Conservation (phyloP, 2,888 invertebrate genomes). For the Podotricha telesiphe region DNA sequence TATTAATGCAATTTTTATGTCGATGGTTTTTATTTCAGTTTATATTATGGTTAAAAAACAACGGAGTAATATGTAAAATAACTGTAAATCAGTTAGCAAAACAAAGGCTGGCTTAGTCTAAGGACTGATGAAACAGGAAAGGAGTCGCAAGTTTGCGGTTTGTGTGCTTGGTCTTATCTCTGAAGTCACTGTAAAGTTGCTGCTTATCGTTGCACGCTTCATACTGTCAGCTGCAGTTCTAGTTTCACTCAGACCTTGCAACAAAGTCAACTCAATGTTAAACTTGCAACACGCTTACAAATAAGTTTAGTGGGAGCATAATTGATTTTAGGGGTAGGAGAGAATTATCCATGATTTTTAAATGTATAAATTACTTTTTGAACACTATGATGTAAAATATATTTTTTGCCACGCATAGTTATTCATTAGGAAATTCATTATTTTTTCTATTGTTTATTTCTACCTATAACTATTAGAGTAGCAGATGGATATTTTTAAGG, state of each 20-base stretch:
- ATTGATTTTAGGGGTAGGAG: background rate
- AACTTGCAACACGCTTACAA: slow-evolving; percentile 27
- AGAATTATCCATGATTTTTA: background rate
- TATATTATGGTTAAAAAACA: background rate
- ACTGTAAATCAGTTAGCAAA: slow-evolving; percentile 30
- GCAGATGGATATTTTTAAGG: no score
- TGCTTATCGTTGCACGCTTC: slow-evolving; percentile 49
- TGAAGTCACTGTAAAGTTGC: slow-evolving; percentile 54
- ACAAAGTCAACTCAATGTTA: slow-evolving; percentile 44
- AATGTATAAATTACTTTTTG: no score
- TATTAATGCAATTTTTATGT: no score
- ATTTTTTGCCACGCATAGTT: no score
- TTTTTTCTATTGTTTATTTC: no score
- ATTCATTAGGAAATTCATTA: no score
- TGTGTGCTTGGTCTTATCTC: slow-evolving; percentile 55
- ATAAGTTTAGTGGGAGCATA: slow-evolving; percentile 22
- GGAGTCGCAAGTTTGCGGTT: slow-evolving; percentile 54
- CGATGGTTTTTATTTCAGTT: no score
- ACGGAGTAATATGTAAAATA: background rate
- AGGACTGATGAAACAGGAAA: slow-evolving; percentile 52
- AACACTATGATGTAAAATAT: no score
- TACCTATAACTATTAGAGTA: no score
- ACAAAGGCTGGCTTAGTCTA: slow-evolving; percentile 46
- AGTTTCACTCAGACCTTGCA: slow-evolving; percentile 65
- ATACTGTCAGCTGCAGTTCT: slow-evolving; percentile 58